Conservation (phyloP, 2,113 vertebrate genomes). For the Cheilinus undulatus region DNA sequence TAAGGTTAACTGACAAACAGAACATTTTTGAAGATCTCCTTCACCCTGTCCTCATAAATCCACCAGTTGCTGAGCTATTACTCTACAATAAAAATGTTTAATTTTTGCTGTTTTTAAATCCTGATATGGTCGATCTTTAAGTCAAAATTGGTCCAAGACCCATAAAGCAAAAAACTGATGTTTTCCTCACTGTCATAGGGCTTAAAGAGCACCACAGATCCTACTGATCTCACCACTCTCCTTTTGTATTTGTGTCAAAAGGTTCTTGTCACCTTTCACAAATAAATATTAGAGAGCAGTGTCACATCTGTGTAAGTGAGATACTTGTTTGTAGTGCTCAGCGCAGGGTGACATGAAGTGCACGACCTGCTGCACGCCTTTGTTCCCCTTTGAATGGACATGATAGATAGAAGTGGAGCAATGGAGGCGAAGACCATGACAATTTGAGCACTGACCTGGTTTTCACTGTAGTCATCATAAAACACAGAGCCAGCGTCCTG, state of each 20-base stretch:
- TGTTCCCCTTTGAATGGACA: conserved; percentile 71
- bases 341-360: conserved; percentile 40
- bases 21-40: not conserved
- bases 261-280: conserved; percentile 8
- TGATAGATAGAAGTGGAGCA: conserved; percentile 77
- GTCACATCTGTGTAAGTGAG: conserved; percentile 13
- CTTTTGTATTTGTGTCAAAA: conserved; percentile 7
- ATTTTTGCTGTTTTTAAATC: not conserved
- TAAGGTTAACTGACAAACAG: not conserved
- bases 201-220: not conserved
- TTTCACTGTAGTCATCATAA: conserved; percentile 81
- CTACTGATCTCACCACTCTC: conserved; percentile 1
- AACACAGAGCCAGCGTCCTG: conserved; percentile 74
- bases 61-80: too few relatives aligned
- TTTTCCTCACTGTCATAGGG: not conserved
- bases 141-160: not conserved
- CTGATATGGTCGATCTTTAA: not conserved
- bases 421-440: conserved; percentile 69
- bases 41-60: not conserved
- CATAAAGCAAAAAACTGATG: not conserved
- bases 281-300: conserved; percentile 12
- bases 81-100: too few relatives aligned
- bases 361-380: conserved; percentile 65
- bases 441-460: conserved; percentile 80
- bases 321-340: conserved; percentile 43